Evolutionary conservation across 1,140 invertebrate genomes (phyloP).

Genomic region (Gryon sp.): DNA sequence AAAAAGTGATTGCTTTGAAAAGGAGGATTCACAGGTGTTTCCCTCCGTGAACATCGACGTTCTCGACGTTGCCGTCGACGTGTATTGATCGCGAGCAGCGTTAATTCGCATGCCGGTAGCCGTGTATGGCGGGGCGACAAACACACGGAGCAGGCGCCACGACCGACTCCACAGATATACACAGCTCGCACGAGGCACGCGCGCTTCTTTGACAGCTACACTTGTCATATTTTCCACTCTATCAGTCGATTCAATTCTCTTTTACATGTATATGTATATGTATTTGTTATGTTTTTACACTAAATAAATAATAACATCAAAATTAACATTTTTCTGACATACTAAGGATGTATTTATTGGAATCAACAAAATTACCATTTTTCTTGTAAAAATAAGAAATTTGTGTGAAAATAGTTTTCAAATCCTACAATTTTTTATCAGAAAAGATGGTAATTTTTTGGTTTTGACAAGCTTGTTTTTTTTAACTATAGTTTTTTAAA

Average conservation of each 20-base stretch:
- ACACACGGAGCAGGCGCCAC: constrained; percentile 58
- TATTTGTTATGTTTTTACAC: no score
- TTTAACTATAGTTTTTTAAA: no score
- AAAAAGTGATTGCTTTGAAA: constrained; percentile 15
- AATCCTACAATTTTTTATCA: no score
- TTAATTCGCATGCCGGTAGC: constrained; percentile 58
- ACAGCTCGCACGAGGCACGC: constrained; percentile 18
- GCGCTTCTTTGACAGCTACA: constrained; percentile 16
- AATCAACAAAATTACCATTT: no score
- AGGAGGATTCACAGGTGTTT: constrained; percentile 62
- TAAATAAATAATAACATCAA: no score
- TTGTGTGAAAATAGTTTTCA: no score
- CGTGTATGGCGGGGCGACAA: constrained; percentile 48
- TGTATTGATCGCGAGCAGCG: constrained; percentile 60
- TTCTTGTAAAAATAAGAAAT: no score
- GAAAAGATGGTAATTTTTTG: no score
- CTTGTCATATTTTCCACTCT: not conserved
- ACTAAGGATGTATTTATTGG: no score
- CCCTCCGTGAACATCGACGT: constrained; percentile 57
- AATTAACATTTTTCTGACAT: no score
- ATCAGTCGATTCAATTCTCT: not conserved
- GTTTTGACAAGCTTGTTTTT: no score
- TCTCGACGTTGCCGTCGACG: constrained; percentile 57
- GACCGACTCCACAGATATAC: constrained; percentile 34
- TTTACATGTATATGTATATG: no score